Evolutionary conservation across 2,113 vertebrate genomes (phyloP).

Genomic region (Oceanites oceanicus): DNA sequence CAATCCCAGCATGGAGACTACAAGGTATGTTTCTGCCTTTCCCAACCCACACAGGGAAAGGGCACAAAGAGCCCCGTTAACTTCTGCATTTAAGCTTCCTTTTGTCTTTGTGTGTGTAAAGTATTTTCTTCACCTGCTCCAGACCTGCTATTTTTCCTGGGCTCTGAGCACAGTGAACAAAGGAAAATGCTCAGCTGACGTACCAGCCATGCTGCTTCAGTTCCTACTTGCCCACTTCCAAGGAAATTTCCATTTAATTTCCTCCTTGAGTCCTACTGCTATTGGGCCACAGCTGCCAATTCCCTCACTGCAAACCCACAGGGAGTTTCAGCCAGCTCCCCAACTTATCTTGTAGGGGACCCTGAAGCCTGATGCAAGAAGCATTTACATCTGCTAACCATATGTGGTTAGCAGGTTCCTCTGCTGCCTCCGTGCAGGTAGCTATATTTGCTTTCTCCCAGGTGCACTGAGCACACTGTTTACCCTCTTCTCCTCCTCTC

Average conservation of each 20-base stretch:
- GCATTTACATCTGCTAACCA: background rate
- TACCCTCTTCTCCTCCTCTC: background rate
- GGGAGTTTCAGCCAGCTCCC: background rate
- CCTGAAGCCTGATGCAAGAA: background rate
- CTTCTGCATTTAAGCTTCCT: background rate
- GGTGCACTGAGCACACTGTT: background rate
- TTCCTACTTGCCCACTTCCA: background rate
- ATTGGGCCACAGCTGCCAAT: background rate
- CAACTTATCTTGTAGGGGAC: background rate
- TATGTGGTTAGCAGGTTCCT: background rate
- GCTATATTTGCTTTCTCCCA: background rate
- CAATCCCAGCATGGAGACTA: background rate
- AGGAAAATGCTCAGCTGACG: background rate
- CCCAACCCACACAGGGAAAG: background rate
- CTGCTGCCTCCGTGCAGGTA: background rate
- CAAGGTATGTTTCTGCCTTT: background rate
- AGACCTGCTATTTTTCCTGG: background rate
- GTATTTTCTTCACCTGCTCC: background rate
- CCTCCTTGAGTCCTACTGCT: background rate
- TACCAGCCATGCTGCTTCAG: background rate
- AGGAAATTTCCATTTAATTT: background rate
- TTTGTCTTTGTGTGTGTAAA: background rate
- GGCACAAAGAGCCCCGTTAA: background rate
- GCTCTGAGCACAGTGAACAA: background rate
- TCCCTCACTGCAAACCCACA: background rate